Base-by-base conservation (phyloP, 2,888 invertebrate genomes). In the Eristalinus sepulchralis region DNA sequence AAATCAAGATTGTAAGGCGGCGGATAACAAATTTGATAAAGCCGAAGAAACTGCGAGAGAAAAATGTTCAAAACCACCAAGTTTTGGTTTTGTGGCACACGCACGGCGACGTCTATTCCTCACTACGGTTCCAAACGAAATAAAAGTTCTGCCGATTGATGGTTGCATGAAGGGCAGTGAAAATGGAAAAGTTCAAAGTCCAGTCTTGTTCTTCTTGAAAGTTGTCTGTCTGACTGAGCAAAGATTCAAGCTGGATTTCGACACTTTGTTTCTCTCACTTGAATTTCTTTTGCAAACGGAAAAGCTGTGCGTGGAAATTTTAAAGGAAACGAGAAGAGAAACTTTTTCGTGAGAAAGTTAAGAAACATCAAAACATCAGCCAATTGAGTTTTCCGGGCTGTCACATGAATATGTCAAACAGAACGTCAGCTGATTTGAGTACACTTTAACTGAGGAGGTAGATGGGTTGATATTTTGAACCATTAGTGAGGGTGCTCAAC, bases 21-120 rank as follows among this genome's bases (percentile, higher is more conserved):
- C 64, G 62, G 62, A 53, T 31, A 80, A 63, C 22, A 34, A 75
- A 68, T 39, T 27, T 53, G 24, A 20, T 33, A 17, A 68, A 81
- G 75, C 81, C 64, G 73, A 75, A 68, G 24, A 55, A 68, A 81
- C 70, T 59, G 63, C 68, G 63, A 75, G 70, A 59, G 57, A 68
- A 68, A 81, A 77, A 76, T 24, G n/a, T 59, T 76, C 57, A 24
- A 8, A 59, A 66, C 53, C 9, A 24, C 47, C 11, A 34, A 63
- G 60, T 57, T 31, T 27, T 57, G n/a, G 24, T 17, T 5, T 17
- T 8, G 47, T 8, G 27, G 17, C 31, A 31, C 34, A 60, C 34
- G 31, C 60, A 66, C 67, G 27, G 5, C 5, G 5, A 27, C 2
- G 53, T 62, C 53, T 31, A 20, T 4, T 3, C 34, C 2, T 3